phyloP scores from a whole-genome alignment of 2,113 vertebrate genomes.

The Microtus montanus region DNA sequence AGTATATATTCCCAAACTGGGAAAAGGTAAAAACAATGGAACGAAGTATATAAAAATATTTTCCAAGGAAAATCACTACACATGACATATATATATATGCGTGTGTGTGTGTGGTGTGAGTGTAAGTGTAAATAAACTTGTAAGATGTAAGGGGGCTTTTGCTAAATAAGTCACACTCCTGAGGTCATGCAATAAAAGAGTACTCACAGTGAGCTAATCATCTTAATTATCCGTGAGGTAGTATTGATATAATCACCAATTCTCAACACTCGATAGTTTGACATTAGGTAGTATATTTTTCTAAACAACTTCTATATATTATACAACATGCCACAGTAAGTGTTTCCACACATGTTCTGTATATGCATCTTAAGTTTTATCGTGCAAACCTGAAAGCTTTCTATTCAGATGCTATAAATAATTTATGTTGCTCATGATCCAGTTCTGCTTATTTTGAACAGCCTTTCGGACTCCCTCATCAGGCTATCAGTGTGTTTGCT shows the following conservation, averaged over 20 bases:
- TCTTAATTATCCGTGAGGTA: slow-evolving; percentile 26
- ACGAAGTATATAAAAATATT: background rate
- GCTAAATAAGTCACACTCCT: background rate
- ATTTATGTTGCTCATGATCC: background rate
- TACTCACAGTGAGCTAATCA: background rate
- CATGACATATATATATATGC: background rate
- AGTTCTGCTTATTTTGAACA: background rate
- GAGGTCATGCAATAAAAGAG: background rate
- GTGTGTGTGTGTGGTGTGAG: background rate
- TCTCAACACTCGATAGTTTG: slow-evolving; percentile 18
- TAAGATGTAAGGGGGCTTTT: background rate
- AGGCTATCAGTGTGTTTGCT: slow-evolving; percentile 8
- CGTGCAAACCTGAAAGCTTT: slow-evolving; percentile 32
- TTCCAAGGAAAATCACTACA: slow-evolving; percentile 7
- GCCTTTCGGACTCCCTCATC: background rate
- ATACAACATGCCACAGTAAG: background rate
- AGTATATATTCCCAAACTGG: background rate
- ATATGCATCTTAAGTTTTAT: background rate
- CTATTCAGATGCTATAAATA: background rate
- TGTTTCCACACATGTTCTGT: background rate
- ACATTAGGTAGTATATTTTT: background rate
- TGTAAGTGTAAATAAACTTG: background rate
- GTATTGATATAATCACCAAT: slow-evolving; percentile 22
- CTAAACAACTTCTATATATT: slow-evolving; percentile 21
- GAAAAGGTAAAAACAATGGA: background rate